Conservation (phyloP, 2,888 invertebrate genomes). For the Copidosoma aretas region DNA sequence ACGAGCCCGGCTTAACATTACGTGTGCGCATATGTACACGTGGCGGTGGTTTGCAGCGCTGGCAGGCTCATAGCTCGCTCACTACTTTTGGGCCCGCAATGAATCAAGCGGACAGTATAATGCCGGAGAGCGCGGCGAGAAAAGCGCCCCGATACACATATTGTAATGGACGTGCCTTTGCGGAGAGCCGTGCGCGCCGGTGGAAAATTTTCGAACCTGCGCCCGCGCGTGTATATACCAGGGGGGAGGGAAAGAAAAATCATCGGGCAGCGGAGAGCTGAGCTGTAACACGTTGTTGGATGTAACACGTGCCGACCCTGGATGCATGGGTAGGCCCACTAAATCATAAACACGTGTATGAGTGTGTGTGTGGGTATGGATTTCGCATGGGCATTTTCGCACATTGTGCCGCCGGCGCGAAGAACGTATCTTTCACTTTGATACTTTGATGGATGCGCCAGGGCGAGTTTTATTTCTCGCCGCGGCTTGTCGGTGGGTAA, state of each 20-base stretch:
- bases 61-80: neutral
- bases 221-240: neutral
- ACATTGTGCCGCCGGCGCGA: neutral
- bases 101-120: constrained; percentile 56
- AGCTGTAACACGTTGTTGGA: neutral
- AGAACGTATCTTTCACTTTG: constrained; percentile 28
- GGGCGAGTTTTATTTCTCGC: constrained; percentile 18
- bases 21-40: too few relatives aligned
- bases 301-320: neutral
- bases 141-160: constrained; percentile 26
- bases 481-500: too few relatives aligned
- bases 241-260: neutral
- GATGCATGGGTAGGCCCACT: neutral
- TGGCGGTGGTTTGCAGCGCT: constrained; percentile 45
- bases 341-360: constrained; percentile 28
- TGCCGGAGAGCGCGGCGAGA: constrained; percentile 44
- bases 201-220: constrained; percentile 10
- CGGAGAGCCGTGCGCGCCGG: neutral
- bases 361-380: too few relatives aligned
- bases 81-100: constrained; percentile 49
- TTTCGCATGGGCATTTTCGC: too few relatives aligned
- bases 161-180: constrained; percentile 46
- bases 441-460: constrained; percentile 15
- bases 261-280: neutral
- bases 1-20: constrained; percentile 16